Base-by-base conservation (phyloP, 2,888 invertebrate species). In the Phengaris arion region DNA sequence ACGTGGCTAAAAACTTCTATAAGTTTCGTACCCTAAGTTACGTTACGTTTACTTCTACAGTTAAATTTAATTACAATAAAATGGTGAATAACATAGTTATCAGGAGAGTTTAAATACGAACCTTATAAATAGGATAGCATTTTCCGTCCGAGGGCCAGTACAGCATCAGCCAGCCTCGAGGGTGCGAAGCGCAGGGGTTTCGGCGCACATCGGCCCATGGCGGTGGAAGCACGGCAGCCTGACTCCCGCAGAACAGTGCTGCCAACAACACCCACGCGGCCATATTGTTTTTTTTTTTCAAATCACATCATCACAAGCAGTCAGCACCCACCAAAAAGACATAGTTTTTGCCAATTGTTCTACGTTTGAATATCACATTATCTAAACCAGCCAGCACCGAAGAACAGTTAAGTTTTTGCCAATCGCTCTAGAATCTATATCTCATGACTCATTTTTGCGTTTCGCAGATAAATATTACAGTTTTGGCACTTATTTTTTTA, bases 121-220 rank as follows among this genome's bases (percentile, higher is more conserved):
- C 96, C 94, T 97, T 96, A 85, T 97, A 98, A 88, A 98, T 98
- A 85, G 96, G 97, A 87, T 98, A 97, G 90, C 98, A 98, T 88
- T 96, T 96, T 78, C 96, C 96, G 85, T 98, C 96, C 0, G 95
- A 94, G 9, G 97, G 96, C 97, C 97, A 98, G 87, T 96, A 97
- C 76, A 98, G 94, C 85, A 97, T 94, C 83, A 97, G 97, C 98
- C 98, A 98, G 72, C 97, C 97, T 78, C 96, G 94, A 0, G 97
- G 96, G 86, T 96, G 95, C 3, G 95, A 92, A 5, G 97, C 97
- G 82, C 98, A 98, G 0, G 98, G 98, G 87, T 98, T 98, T 82
- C 95, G 94, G 79, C 94, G 94, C 0, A 97, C 96, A 85, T 98
- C 96, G 74, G 97, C 97, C 98, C 98, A 98, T 10, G 97, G 97